Conservation (phyloP, 2,113 vertebrate genomes). For the Seriola aureovittata region DNA sequence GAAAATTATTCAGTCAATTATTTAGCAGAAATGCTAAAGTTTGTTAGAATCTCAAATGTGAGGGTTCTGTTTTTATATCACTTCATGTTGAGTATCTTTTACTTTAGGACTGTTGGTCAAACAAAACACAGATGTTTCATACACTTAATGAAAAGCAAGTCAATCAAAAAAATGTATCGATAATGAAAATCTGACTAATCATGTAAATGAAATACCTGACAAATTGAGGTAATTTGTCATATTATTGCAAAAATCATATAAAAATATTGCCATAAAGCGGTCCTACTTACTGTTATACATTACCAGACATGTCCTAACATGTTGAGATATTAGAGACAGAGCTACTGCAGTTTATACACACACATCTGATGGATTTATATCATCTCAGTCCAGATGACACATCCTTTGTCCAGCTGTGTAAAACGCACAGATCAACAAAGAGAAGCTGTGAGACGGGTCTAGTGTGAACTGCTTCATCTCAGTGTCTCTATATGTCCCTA, state of each 20-base stretch:
- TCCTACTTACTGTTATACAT: too few relatives aligned
- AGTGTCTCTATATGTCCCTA: too few relatives aligned
- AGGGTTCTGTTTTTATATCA: not conserved
- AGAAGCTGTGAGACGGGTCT: too few relatives aligned
- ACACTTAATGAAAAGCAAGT: not conserved
- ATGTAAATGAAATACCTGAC: not conserved
- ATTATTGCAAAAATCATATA: too few relatives aligned
- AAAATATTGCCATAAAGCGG: too few relatives aligned
- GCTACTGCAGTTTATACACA: not conserved
- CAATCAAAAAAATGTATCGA: not conserved
- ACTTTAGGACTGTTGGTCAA: not conserved
- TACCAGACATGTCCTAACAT: too few relatives aligned
- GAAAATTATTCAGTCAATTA: too few relatives aligned
- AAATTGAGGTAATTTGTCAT: not conserved
- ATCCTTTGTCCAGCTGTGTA: not conserved
- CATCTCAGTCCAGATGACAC: not conserved
- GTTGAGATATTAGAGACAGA: too few relatives aligned
- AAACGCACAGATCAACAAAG: not conserved
- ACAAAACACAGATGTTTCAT: not conserved
- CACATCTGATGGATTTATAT: not conserved
- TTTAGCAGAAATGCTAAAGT: not conserved
- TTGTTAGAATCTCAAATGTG: not conserved
- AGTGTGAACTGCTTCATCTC: too few relatives aligned
- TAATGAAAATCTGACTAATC: not conserved
- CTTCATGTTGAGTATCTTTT: not conserved